Base-by-base conservation (phyloP, 2,113 vertebrate genomes). In the Leiothrix lutea region DNA sequence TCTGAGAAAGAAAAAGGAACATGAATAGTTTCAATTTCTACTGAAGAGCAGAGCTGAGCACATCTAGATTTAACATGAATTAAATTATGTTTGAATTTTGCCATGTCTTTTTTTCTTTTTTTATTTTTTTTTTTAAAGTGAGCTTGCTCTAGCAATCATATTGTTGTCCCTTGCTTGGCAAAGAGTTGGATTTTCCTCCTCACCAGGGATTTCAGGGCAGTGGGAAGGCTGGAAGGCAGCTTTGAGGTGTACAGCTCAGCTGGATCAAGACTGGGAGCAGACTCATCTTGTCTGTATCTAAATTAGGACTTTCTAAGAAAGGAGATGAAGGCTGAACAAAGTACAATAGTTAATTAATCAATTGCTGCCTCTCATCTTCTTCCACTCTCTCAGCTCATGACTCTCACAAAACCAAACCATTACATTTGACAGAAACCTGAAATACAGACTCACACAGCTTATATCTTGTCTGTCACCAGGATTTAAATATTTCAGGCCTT, bases 401-500 rank as follows among this genome's bases (percentile, higher is more conserved):
- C 23, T 81, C 58, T 75, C 23, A 31, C 16, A 53, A 92, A 89
- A 29, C 42, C 77, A 95, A 82, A 74, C 58, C 40, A 20, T 56
- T 69, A 35, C 3, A 26, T 61, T 80, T 92, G 73, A 87, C 87
- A 94, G 57, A 23, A 81, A 31, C 69, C 48, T 80, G 73, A 97
- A 95, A 79, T 44, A 81, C 48, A 87, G 86, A 47, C 50, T 82
- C 61, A 74, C 33, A 38, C 42, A 45, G 21, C 75, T 90, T 95
- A 5, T 86, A 75, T 93, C 90, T 93, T 96, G 67, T 81, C 90
- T 91, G 56, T 93, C 80, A 80, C 77, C 24, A 9, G 65, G 69
- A 90, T 92, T 97, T 93, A 94, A 94, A 88, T 83, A 85, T 83
- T 79, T 86, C 73, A 92, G 60, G 28, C 64, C 33, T 38, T 51